A percentile compares a stretch with the other conserved stretches of the same genome.
phyloP scores from a whole-genome alignment of 64 coral and sea anemone genomes.

The Catalaphyllia jardinei region DNA sequence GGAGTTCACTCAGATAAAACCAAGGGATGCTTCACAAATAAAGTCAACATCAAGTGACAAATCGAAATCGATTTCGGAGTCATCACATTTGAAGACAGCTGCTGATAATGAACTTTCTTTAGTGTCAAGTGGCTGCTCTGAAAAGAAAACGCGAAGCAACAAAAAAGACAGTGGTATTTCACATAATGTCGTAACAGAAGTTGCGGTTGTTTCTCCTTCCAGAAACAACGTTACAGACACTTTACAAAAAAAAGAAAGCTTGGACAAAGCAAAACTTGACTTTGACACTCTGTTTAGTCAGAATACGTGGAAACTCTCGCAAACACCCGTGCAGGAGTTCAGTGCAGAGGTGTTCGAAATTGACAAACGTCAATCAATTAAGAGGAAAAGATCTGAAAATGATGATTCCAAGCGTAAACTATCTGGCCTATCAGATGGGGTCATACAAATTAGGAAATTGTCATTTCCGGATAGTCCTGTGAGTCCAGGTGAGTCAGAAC shows the following conservation, averaged over 20 bases:
- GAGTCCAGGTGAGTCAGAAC: slow-evolving; percentile 8
- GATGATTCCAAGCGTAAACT: background rate
- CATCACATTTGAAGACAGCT: background rate
- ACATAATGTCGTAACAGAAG: background rate
- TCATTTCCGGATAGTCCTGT: background rate
- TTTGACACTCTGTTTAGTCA: background rate
- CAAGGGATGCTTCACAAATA: background rate
- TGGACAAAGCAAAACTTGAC: background rate
- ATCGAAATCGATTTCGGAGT: background rate
- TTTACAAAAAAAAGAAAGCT: background rate
- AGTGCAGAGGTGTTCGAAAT: background rate
- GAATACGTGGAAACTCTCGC: background rate
- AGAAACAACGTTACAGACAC: background rate
- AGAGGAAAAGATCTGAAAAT: slow-evolving; percentile 10
- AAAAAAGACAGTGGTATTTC: background rate
- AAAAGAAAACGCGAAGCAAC: background rate
- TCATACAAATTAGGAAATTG: background rate
- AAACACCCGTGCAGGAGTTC: background rate
- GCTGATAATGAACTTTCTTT: background rate
- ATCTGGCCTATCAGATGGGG: background rate
- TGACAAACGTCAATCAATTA: background rate
- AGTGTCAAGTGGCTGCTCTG: background rate
- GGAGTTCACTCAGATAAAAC: background rate
- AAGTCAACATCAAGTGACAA: background rate
- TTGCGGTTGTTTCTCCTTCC: background rate